Evolutionary conservation across 2,797 vertebrate genomes (phyloP), one percentile per base, ranked within the genome.

Genomic region (Periophthalmus magnuspinnatus): DNA sequence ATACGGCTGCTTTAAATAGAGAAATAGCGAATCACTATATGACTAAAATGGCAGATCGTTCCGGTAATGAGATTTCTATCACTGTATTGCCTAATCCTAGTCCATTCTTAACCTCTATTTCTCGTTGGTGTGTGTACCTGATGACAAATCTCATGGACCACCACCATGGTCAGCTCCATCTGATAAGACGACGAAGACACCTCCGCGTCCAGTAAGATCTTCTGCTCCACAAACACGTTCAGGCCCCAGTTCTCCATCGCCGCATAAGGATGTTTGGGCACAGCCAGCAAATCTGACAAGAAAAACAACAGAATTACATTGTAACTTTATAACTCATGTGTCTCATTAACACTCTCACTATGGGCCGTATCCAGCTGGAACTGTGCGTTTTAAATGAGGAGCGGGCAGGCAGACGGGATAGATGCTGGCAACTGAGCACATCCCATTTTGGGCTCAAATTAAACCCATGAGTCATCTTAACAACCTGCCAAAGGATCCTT

Each of bases 181-280:
- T 97, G 94, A 82, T 99, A 99, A 76, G 95, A 95, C 78, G 95
- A 95, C 55, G 97, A 99, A 58, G 97, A 97, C 86, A 97, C 94
- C 72, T 95, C 96, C 5, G 96, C 94, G 85, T 99, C 97, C 92
- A 99, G 86, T 36, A 99, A 93, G 91, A 99, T 95, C 92, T 96
- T 97, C 92, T 99, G 97, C 84, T 99, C 97, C 92, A 98, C 96
- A 61, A 99, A 99, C 79, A 99, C 94, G 85, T 94, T 98, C 81
- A 99, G 93, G 57, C 97, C 97, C 97, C 97, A 99, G 93, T 99
- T 99, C 93, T 99, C 97, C 97, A 99, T 99, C 81, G 97, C 97
- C 68, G 97, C 95, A 71, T 99, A 99, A 0, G 97, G 97, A 82
- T 98, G 97, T 84, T 99, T 99, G 81, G 97, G 97, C 80, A 99